Conservation (phyloP, 2,888 invertebrate genomes). For the Lepidochrysops patricia region DNA sequence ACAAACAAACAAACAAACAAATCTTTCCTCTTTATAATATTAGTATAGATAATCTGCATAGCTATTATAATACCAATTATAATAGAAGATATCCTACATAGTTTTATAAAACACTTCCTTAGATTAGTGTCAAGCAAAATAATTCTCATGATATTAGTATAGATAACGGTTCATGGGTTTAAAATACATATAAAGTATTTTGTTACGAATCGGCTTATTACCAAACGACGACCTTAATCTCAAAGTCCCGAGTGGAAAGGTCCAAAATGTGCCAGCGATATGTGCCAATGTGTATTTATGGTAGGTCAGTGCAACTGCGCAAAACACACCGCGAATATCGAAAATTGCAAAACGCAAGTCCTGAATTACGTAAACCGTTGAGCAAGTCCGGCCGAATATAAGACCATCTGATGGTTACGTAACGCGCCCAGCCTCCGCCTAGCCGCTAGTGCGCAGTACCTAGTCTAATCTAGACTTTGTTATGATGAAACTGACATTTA, state of each 20-base stretch:
- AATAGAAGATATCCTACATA: too few relatives aligned
- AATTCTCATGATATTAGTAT: too few relatives aligned
- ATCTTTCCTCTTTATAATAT: too few relatives aligned
- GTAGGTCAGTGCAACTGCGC: slow-evolving; percentile 42
- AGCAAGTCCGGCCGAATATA: slow-evolving; percentile 58
- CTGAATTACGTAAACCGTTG: slow-evolving; percentile 62
- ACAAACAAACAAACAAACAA: too few relatives aligned
- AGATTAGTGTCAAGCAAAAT: too few relatives aligned
- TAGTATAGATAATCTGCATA: too few relatives aligned
- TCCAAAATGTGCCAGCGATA: not conserved
- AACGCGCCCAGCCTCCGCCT: slow-evolving; percentile 48
- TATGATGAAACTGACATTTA: not conserved
- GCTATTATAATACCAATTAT: too few relatives aligned
- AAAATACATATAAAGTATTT: not conserved
- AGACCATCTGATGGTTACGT: slow-evolving; percentile 45
- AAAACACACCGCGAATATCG: slow-evolving; percentile 49
- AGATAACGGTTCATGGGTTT: not conserved
- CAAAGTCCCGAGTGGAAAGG: not conserved
- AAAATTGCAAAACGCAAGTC: slow-evolving; percentile 64
- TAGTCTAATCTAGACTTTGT: not conserved
- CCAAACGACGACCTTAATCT: not conserved
- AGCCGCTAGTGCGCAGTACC: slow-evolving; percentile 32
- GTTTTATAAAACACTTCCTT: not conserved
- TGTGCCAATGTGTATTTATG: slow-evolving; percentile 23
- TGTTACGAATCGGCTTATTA: not conserved